Conservation (phyloP, 2,113 vertebrate species). For the Coracopsis vasa region DNA sequence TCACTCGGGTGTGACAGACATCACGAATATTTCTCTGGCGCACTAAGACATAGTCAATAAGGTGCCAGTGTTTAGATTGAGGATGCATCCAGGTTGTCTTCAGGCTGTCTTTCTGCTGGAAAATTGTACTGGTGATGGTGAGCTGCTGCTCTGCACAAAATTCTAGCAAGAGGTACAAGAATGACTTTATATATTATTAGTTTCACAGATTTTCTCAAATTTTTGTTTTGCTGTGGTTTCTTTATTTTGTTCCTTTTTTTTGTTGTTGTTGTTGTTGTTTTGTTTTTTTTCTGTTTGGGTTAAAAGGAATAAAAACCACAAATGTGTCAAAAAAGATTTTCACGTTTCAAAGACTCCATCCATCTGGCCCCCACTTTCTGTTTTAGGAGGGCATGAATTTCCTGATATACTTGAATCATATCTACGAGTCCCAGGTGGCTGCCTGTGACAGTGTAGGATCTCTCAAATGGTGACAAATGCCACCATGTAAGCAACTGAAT, state of each 20-base stretch:
- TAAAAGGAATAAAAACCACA: background rate
- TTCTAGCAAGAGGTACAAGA: too few relatives aligned
- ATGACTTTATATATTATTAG: background rate
- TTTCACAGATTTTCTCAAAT: background rate
- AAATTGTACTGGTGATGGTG: too few relatives aligned
- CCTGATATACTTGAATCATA: background rate
- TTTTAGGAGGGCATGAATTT: background rate
- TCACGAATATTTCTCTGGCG: too few relatives aligned
- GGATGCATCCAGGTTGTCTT: too few relatives aligned
- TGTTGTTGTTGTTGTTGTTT: background rate
- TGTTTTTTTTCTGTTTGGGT: accelerated
- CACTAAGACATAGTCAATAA: too few relatives aligned
- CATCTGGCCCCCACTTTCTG: background rate
- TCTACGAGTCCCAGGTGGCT: background rate
- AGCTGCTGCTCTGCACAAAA: too few relatives aligned
- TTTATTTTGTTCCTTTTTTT: too few relatives aligned
- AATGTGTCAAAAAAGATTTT: background rate
- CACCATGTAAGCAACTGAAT: background rate
- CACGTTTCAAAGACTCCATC: background rate
- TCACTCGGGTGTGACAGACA: too few relatives aligned
- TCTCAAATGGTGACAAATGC: background rate
- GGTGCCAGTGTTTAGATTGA: too few relatives aligned
- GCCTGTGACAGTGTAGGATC: background rate
- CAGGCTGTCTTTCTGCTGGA: too few relatives aligned
- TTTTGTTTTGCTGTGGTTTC: background rate